Evolutionary conservation across 2,888 invertebrate species (phyloP).

Genomic region (Apotomis capreana): DNA sequence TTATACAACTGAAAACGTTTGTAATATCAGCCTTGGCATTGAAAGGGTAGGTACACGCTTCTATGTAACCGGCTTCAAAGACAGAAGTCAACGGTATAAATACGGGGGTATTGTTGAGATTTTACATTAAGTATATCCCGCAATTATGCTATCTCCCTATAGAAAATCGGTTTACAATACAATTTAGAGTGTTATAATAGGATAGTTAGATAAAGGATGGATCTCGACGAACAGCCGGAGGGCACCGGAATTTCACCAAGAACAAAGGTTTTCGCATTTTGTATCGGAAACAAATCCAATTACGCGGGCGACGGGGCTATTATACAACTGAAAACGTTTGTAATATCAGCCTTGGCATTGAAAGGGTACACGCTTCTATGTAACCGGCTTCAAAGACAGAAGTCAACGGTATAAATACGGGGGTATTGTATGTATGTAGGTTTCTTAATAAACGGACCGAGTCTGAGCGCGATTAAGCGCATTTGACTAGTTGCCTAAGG

Average conservation of each 20-base stretch:
- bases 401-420: too few species aligned
- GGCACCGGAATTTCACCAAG: conserved; percentile 6
- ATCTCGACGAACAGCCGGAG: background rate
- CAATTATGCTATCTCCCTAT: too few species aligned
- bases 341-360: background rate
- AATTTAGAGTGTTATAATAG: too few species aligned
- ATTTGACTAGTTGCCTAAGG: too few species aligned
- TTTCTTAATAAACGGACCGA: too few species aligned
- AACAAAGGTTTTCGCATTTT: conserved; percentile 9
- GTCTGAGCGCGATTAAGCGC: too few species aligned
- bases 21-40: background rate
- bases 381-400: background rate
- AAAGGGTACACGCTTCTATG: background rate
- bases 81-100: too few species aligned
- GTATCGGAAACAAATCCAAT: conserved; percentile 22
- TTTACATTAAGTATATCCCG: too few species aligned
- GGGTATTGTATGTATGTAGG: too few species aligned
- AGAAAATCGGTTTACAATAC: too few species aligned
- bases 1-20: conserved; percentile 18
- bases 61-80: background rate
- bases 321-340: conserved; percentile 16
- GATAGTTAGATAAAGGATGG: background rate
- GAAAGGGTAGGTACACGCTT: background rate
- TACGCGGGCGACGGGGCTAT: conserved; percentile 13
- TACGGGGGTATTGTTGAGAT: too few species aligned